A percentile compares a stretch with the other conserved stretches of the same genome.
phyloP scores from a whole-genome alignment of 2,888 invertebrate species.

The Cosmia pyralina region DNA sequence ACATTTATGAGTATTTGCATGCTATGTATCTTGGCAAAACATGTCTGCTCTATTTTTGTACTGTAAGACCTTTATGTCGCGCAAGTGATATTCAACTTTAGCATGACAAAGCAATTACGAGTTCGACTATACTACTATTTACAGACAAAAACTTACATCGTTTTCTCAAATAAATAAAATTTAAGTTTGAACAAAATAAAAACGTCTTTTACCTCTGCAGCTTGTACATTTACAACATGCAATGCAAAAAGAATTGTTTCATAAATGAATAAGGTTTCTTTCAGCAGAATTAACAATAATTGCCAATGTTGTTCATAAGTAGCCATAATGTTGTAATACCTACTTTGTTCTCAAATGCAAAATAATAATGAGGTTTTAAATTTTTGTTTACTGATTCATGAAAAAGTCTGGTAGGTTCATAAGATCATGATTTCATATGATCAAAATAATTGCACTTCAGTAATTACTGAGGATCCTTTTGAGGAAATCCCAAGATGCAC shows the following conservation, averaged over 20 bases:
- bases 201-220: not conserved
- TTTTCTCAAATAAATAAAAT: not conserved
- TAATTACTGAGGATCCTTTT: not conserved
- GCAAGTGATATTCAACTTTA: too few relatives aligned
- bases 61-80: too few relatives aligned
- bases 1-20: too few relatives aligned
- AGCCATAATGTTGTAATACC: not conserved
- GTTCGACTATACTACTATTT: not conserved
- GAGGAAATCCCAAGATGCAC: too few relatives aligned
- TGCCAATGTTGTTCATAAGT: not conserved
- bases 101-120: not conserved
- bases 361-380: not conserved
- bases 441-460: not conserved
- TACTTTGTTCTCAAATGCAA: not conserved
- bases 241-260: not conserved
- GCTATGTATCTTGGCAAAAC: too few relatives aligned
- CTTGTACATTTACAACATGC: not conserved
- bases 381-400: not conserved
- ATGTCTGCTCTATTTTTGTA: too few relatives aligned
- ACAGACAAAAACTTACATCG: not conserved
- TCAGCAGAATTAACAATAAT: not conserved
- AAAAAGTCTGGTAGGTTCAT: not conserved
- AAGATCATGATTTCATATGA: not conserved
- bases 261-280: not conserved
- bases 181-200: not conserved